phyloP scores from a whole-genome alignment of 1,140 invertebrate species.

The Batillaria attramentaria region DNA sequence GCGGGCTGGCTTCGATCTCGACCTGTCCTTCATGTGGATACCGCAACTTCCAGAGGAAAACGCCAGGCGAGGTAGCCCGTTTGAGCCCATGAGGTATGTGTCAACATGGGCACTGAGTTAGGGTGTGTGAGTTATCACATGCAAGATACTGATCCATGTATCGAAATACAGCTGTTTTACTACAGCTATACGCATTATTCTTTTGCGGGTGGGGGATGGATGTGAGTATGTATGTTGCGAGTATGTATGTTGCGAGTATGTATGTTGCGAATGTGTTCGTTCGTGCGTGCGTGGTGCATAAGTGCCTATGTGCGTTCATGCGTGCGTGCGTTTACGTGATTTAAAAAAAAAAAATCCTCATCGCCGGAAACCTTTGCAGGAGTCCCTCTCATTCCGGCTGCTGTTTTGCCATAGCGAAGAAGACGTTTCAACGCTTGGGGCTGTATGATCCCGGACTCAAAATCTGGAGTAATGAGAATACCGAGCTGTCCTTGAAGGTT shows the following conservation, averaged over 20 bases:
- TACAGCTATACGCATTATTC: too few species aligned
- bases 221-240: slow-evolving; percentile 9
- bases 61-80: slow-evolving; percentile 84
- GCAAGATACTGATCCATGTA: too few species aligned
- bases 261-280: slow-evolving; percentile 11
- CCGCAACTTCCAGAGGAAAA: slow-evolving; percentile 54
- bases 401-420: slow-evolving; percentile 90
- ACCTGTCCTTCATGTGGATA: slow-evolving; percentile 77
- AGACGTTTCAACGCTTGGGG: slow-evolving; percentile 91
- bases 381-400: slow-evolving; percentile 98
- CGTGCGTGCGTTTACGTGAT: not conserved
- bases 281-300: slow-evolving; percentile 10
- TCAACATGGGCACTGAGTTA: too few species aligned
- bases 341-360: too few species aligned
- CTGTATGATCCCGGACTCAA: slow-evolving; percentile 98
- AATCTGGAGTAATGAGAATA: slow-evolving; percentile 98
- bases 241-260: too few species aligned
- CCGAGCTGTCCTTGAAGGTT: slow-evolving; percentile 97
- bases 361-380: too few species aligned
- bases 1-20: slow-evolving; percentile 55
- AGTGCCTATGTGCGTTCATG: not conserved
- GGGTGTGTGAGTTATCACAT: too few species aligned
- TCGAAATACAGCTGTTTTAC: too few species aligned
- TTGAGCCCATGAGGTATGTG: slow-evolving; percentile 90
- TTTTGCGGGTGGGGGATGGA: too few species aligned